Evolutionary conservation across 2,888 invertebrate genomes (phyloP).

Genomic region (Sinodicranocentrus sp.): DNA sequence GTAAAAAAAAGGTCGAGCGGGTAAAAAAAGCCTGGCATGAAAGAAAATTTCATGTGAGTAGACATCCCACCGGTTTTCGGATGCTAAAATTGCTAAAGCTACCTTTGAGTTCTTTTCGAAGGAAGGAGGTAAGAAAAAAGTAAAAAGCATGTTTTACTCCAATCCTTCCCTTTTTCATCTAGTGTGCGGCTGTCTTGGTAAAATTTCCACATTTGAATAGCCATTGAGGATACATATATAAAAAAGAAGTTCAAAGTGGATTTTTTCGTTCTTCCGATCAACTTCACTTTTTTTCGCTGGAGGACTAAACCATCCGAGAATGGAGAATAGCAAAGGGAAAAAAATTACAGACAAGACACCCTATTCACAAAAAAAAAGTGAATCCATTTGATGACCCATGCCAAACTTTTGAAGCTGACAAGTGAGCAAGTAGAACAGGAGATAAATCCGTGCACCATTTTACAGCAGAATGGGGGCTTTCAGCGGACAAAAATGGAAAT

Average conservation of each 20-base stretch:
- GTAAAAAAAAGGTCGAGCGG: background rate
- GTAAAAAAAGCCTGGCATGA: background rate
- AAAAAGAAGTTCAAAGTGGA: conserved; percentile 12
- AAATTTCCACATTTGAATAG: background rate
- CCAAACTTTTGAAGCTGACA: conserved; percentile 24
- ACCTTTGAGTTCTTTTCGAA: too few relatives aligned
- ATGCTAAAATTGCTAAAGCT: too few relatives aligned
- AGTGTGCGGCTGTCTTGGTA: too few relatives aligned
- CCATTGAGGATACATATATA: background rate
- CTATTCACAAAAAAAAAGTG: background rate
- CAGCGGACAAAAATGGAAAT: conserved; percentile 35
- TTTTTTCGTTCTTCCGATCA: background rate
- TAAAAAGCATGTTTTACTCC: too few relatives aligned
- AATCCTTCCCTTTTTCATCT: too few relatives aligned
- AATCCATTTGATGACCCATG: conserved; percentile 37
- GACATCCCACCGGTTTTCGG: too few relatives aligned
- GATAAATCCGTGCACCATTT: background rate
- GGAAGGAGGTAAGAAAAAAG: too few relatives aligned
- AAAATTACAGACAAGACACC: background rate
- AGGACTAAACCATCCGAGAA: background rate
- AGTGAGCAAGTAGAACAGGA: background rate
- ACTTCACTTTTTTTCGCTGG: conserved; percentile 1
- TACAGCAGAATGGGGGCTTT: background rate
- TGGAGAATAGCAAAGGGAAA: background rate
- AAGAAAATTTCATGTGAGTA: too few relatives aligned